Percentiles rank a stretch among this genome's conserved stretches.
phyloP scores from a whole-genome alignment of 2,113 vertebrate species.

The Salvelinus fontinalis region DNA sequence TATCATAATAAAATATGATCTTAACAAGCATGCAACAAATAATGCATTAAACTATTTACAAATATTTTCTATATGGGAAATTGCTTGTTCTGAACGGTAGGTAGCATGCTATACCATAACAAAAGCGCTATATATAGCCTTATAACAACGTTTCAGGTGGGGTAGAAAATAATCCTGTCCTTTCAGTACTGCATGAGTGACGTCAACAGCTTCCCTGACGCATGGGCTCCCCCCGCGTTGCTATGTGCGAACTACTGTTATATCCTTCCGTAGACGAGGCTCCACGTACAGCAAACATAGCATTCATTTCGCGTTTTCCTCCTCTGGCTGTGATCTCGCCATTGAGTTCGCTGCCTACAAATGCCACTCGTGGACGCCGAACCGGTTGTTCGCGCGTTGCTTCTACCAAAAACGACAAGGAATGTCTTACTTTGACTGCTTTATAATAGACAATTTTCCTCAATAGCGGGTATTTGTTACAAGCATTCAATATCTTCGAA shows the following conservation, averaged over 20 bases:
- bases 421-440: neutral
- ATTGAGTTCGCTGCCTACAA: slow-evolving; percentile 14
- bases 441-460: neutral
- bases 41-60: too few relatives aligned
- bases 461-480: neutral
- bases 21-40: too few relatives aligned
- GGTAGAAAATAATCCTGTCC: neutral
- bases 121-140: neutral
- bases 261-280: slow-evolving; percentile 31
- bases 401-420: neutral
- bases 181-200: slow-evolving; percentile 3
- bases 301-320: slow-evolving; percentile 7
- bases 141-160: neutral
- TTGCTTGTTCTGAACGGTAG: too few relatives aligned
- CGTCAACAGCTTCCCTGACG: neutral
- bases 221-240: slow-evolving; percentile 41
- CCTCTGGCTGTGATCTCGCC: slow-evolving; percentile 16
- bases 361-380: slow-evolving; percentile 16
- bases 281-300: slow-evolving; percentile 40
- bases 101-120: neutral
- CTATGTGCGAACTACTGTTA: neutral
- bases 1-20: too few relatives aligned
- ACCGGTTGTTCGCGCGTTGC: neutral
- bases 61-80: too few relatives aligned
- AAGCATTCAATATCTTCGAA: neutral